phyloP scores from a whole-genome alignment of 2,113 vertebrate genomes.

The Lepus europaeus region DNA sequence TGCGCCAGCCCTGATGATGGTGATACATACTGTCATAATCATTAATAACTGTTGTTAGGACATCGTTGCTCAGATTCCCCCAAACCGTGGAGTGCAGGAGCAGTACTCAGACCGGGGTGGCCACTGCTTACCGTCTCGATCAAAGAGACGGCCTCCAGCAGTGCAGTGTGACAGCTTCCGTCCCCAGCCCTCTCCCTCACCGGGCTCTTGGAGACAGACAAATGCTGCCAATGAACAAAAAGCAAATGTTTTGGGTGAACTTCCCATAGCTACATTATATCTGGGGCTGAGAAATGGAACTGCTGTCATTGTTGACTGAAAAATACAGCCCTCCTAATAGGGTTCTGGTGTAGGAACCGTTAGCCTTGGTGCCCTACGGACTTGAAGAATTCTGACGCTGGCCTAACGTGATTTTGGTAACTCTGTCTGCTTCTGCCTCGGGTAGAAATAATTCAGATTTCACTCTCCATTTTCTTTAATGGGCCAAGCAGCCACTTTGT shows the following conservation, averaged over 20 bases:
- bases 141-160: neutral
- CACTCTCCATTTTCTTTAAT: constrained; percentile 84
- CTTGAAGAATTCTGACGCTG: constrained; percentile 29
- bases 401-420: constrained; percentile 71
- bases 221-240: neutral
- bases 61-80: fast-evolving
- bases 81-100: neutral
- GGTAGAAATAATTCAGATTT: constrained; percentile 83
- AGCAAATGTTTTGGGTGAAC: constrained; percentile 55
- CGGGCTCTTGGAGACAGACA: constrained; percentile 24
- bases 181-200: neutral
- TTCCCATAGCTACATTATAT: neutral
- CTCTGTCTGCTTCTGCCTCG: constrained; percentile 78
- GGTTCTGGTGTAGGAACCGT: neutral
- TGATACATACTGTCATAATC: neutral
- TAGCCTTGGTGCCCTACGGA: neutral
- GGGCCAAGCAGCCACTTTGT: constrained; percentile 85
- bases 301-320: constrained; percentile 55
- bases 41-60: neutral
- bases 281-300: constrained; percentile 57
- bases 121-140: fast-evolving
- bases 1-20: no score
- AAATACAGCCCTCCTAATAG: constrained; percentile 34
- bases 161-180: fast-evolving
- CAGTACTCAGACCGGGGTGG: neutral